Evolutionary conservation across 2,888 invertebrate species (phyloP), one percentile per base, ranked within the genome.

Genomic region (Zhuqinia jingwanae): DNA sequence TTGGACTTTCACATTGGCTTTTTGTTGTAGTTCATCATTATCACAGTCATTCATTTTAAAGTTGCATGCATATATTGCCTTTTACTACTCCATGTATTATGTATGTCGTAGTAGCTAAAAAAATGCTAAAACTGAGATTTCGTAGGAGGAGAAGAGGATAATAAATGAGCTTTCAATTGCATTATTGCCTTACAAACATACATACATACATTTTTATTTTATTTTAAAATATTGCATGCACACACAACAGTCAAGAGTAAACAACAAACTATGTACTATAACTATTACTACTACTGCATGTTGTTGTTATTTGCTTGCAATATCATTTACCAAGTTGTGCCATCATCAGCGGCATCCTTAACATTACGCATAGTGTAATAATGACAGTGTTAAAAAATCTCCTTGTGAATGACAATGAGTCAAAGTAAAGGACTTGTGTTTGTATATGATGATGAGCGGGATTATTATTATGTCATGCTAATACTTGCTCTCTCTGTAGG

Each of bases 1-100:
- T 86, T 86, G 81, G 87, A 90, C 90, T 90, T 90, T 90, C 90
- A 89, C 89, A 89, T 90, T 83, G 88, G 47, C 50, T 25, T 79
- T 85, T 80, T 79, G 63, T 73, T 27, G 30, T 42, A 17, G 68
- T 17, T 47, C 65, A 36, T 53, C 42, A 68, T 80, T 25, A 70
- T 68, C 70, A 81, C 17, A 58, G 58, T 73, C 50, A 73, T 53
- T 53, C 47, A 73, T 53, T 50, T 53, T 70, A 17, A 25, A 45
- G 8, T 73, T 45, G 45, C 68, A 22, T 65, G 42, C 17, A 42
- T 36, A 36, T 36, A 50, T 50, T 50, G 8, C n/a, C 17, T 30
- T 68, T 30, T 68, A 36, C 1, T 36, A 3, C 20, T 17, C 68
- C 15, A 68, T 68, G 45, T 45, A 17, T 68, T 30, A 53, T 27